Base-by-base conservation (phyloP, 2,888 invertebrate genomes). In the Loripinus fragilis region DNA sequence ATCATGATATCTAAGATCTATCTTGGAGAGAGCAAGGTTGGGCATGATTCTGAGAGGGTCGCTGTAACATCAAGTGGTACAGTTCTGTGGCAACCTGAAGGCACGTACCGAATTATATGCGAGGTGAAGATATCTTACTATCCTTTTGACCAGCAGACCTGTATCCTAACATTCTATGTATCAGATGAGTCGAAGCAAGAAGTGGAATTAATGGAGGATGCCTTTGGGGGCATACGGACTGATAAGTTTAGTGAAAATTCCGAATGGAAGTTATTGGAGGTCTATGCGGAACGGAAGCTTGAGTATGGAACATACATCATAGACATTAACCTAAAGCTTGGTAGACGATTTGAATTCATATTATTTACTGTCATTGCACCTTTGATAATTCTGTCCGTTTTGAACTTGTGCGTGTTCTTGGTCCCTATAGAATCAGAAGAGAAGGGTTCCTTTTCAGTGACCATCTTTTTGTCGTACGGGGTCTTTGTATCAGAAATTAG, bases 381-480 rank as follows among this genome's bases (percentile, higher is more conserved):
- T 3, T 60, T 83, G 3, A 67, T 80, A 0, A 78, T 83, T 76
- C 35, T 83, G 55, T 77, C 83, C 25, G 76, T 81, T 41, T 50
- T 83, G 20, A 83, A 81, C 60, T 70, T 80, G 23, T 81, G 83
- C 35, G 74, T 81, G 20, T 83, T 83, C 60, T 60, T 83, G 20
- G 80, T 83, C 8, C 83, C 83, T 0, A 83, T 83, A 23, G 83
- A 75, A 33, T 83, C 83, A 35, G 83, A 80, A 2, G 83, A 83
- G 72, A 83, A 83, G 65, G 80, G 83, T 3, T 83, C 83, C 3
- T 81, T 83, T 66, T 76, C 80, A 48, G 80, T 83, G 69, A 83
- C 83, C 0, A 81, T 83, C 15, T 83, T 83, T 68, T 52, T 83
- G 35, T 83, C 83, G 0, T 83, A 83, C 25, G 83, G 83, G 15